These are phyloP conservation scores for Lysandra bellargus DNA, from an alignment of 2,888 invertebrate species.

Conservation along the genomic window DNA sequence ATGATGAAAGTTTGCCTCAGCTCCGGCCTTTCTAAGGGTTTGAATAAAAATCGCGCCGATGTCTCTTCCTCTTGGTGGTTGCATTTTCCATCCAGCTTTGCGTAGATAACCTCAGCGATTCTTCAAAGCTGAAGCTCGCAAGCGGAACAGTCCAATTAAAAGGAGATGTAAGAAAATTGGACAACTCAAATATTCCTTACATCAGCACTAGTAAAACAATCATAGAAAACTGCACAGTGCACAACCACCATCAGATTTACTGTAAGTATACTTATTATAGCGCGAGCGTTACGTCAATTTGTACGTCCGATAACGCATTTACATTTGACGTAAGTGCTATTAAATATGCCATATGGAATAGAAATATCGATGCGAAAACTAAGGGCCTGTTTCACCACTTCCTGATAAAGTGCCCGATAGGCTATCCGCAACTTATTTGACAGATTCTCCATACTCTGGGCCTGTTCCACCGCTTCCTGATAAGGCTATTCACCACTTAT, in stretches of 20 bases:
- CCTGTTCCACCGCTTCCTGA: no score
- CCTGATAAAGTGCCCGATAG: background rate
- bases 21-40: no score
- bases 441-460: no score
- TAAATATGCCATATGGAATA: constrained; percentile 3
- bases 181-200: background rate
- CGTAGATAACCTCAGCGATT: background rate
- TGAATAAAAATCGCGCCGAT: no score
- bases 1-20: no score
- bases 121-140: background rate
- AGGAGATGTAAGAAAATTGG: background rate
- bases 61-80: background rate
- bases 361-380: background rate
- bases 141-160: background rate
- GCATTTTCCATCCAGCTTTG: background rate
- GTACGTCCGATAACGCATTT: constrained; percentile 1
- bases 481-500: no score
- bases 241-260: background rate
- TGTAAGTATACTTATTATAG: background rate
- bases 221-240: background rate
- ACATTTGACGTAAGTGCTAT: constrained; percentile 13
- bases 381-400: background rate
- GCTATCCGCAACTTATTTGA: background rate
- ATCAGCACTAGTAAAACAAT: background rate
- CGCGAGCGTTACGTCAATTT: background rate